Base-by-base conservation (phyloP, 2,113 vertebrate species). In the Anoura caudifer region DNA sequence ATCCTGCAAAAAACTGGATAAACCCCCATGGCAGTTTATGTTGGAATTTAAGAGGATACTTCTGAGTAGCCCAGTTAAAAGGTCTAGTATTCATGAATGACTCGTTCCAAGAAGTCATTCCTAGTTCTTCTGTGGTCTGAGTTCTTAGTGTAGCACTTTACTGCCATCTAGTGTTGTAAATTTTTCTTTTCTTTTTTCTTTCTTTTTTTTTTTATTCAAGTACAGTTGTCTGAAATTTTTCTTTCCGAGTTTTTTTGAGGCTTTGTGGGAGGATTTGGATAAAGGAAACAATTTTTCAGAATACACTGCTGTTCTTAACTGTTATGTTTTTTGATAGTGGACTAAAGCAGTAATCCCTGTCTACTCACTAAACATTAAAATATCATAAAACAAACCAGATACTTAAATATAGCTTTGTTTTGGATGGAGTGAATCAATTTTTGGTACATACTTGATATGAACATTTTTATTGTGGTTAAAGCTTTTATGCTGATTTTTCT, bases 121-220 rank as follows among this genome's bases (percentile, higher is more conserved):
- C n/a, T 3, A 33, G 76, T 33, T n/a, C 26, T 8, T 26, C 52
- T 77, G n/a, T 24, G 43, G 2, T 7, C 19, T 4, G 56, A 54
- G 38, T 8, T 47, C 26, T 63, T 73, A 19, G 0, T n/a, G 6
- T 61, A 31, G 93, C 82, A 0, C 0, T 96, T 77, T 98, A 95
- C 98, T 98, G 98, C 98, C 98, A 95, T 82, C 98, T 98, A 96
- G 95, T 93, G 98, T 80, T 87, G 3, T 10, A 31, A 4, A 4
- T 28, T 61, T 76, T 80, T 22, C 54, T 56, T 22, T 56, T 54
- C 6, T 56, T 56, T 56, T 12, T 22, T 56, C 7, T 54, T 54
- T 50, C 47, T 52, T 56, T 54, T 56, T 22, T 22, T 56, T 20
- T 17, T 52, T 19, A 5, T 54, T 56, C 20, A 56, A 56, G 54